These are phyloP conservation scores for Pagrus major DNA, from an alignment of 2,113 vertebrate genomes.

Conservation along the genomic window DNA sequence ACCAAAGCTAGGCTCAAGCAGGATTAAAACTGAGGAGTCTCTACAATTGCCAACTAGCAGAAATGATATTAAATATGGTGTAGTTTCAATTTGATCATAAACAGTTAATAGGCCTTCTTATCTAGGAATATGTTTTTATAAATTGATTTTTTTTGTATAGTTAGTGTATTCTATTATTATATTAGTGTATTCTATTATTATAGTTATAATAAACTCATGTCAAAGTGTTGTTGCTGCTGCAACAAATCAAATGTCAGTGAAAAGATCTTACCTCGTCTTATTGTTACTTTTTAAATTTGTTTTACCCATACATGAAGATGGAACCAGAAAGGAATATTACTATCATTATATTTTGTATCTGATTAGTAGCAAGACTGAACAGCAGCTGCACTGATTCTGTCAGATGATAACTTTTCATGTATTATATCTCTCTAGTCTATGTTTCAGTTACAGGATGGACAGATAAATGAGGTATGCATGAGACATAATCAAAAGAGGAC, in stretches of 20 bases:
- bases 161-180: too few relatives aligned
- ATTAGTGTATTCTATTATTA: too few relatives aligned
- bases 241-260: neutral
- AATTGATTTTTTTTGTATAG: too few relatives aligned
- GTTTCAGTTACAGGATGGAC: neutral
- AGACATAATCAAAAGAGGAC: neutral
- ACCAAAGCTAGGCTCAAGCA: too few relatives aligned
- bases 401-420: neutral
- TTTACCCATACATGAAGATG: neutral
- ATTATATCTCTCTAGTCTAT: neutral
- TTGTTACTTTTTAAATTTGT: neutral
- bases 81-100: too few relatives aligned
- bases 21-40: too few relatives aligned
- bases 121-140: too few relatives aligned
- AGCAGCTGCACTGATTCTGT: neutral
- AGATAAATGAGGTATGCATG: slow-evolving; percentile 22
- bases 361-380: neutral
- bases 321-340: neutral
- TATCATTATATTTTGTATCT: neutral
- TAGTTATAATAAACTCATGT: neutral
- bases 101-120: too few relatives aligned
- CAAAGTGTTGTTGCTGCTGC: neutral
- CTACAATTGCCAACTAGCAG: too few relatives aligned
- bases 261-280: too few relatives aligned
- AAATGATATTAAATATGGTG: too few relatives aligned